phyloP scores from a whole-genome alignment of 2,113 vertebrate species.

The Ciconia stormi region DNA sequence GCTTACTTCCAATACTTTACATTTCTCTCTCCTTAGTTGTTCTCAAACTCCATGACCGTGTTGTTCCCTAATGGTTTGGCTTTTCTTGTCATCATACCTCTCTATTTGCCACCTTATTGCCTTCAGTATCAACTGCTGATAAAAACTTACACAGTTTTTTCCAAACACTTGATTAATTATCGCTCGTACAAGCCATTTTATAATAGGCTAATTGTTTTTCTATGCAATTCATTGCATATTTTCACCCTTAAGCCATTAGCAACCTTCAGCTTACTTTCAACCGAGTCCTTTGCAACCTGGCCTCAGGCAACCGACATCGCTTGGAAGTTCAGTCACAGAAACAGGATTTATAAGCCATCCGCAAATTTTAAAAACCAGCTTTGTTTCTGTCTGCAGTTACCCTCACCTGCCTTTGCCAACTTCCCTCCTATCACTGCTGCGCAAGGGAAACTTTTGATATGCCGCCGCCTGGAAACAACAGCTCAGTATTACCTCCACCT shows the following conservation, averaged over 20 bases:
- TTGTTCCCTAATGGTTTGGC: background rate
- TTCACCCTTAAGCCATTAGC: background rate
- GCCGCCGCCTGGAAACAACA: background rate
- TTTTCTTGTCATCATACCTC: background rate
- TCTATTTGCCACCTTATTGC: background rate
- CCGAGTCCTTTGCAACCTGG: background rate
- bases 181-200: background rate
- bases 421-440: fast-evolving
- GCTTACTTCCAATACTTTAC: background rate
- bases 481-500: background rate
- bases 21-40: background rate
- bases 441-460: background rate
- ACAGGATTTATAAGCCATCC: background rate
- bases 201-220: background rate
- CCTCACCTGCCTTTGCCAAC: background rate
- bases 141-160: background rate
- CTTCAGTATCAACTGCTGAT: background rate
- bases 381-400: background rate
- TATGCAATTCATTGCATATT: background rate
- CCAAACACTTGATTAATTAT: background rate
- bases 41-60: background rate
- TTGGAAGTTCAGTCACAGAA: background rate
- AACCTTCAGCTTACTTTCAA: slow-evolving; percentile 17
- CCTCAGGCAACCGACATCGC: background rate
- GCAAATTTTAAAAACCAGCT: background rate